These are phyloP conservation scores for Varroa destructor DNA, from an alignment of 1,140 invertebrate species.

Conservation along the genomic window DNA sequence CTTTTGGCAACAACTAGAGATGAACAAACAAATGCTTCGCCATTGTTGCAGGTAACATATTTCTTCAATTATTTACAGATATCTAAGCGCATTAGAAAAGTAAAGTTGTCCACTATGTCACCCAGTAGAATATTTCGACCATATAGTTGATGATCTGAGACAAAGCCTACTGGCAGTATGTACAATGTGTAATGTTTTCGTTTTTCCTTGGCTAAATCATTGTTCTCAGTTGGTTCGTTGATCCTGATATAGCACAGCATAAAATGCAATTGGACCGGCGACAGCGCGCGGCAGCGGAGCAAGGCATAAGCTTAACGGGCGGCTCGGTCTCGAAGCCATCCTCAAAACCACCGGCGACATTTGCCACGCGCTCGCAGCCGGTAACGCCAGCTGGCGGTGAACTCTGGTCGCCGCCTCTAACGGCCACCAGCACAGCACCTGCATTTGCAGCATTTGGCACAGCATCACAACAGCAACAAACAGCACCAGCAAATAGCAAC, in stretches of 20 bases:
- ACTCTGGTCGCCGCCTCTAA: constrained; percentile 5
- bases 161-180: too few species aligned
- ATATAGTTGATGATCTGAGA: too few species aligned
- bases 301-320: constrained; percentile 15
- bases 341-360: constrained; percentile 14
- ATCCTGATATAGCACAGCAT: constrained; percentile 44
- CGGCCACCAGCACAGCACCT: too few species aligned
- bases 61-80: too few species aligned
- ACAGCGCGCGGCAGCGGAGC: constrained; percentile 10
- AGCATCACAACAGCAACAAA: neutral
- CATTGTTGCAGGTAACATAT: too few species aligned
- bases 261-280: constrained; percentile 25
- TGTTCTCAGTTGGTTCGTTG: constrained; percentile 49
- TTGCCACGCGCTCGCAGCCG: constrained; percentile 7
- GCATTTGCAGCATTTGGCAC: too few species aligned
- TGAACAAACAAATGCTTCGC: too few species aligned
- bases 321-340: constrained; percentile 15
- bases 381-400: constrained; percentile 12
- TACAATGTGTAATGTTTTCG: too few species aligned
- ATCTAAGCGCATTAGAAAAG: too few species aligned
- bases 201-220: neutral
- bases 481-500: neutral
- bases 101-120: too few species aligned
- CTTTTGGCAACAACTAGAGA: too few species aligned
- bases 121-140: too few species aligned